These are phyloP conservation scores for Dendrolimus houi DNA, from an alignment of 2,888 invertebrate genomes.

Conservation along the genomic window DNA sequence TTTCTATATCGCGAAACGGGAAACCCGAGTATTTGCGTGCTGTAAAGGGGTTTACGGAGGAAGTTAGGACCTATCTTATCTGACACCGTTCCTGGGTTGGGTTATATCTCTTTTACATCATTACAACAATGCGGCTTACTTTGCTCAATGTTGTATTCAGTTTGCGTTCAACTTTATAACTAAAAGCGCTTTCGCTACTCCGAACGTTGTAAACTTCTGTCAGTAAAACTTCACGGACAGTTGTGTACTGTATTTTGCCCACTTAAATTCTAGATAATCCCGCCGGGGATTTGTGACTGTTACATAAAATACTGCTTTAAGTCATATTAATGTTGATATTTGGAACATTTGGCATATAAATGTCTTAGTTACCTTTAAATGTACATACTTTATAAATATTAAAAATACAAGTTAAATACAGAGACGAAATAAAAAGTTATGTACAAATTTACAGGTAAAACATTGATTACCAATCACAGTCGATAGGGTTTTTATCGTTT, in stretches of 20 bases:
- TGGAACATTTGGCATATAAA: too few relatives aligned
- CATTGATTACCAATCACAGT: too few relatives aligned
- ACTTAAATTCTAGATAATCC: background rate
- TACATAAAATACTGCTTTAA: background rate
- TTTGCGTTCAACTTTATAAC: slow-evolving; percentile 1
- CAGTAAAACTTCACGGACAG: slow-evolving; percentile 3
- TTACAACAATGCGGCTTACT: slow-evolving; percentile 10
- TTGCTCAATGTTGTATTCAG: slow-evolving; percentile 10
- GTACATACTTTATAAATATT: too few relatives aligned
- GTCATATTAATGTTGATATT: background rate
- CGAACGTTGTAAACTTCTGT: slow-evolving; percentile 5
- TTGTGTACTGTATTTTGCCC: background rate
- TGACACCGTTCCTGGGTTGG: slow-evolving; percentile 1
- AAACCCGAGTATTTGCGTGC: too few relatives aligned
- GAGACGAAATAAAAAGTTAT: too few relatives aligned
- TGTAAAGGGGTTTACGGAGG: too few relatives aligned
- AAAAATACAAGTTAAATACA: too few relatives aligned
- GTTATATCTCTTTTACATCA: slow-evolving; percentile 11
- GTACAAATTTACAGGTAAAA: too few relatives aligned
- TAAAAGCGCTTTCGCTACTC: slow-evolving; percentile 3
- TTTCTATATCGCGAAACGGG: too few relatives aligned
- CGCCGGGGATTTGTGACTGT: background rate
- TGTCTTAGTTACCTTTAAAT: too few relatives aligned
- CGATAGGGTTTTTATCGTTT: too few relatives aligned
- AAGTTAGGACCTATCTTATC: too few relatives aligned